phyloP scores from a whole-genome alignment of 2,888 invertebrate genomes.

The Lithophane ornitopus region DNA sequence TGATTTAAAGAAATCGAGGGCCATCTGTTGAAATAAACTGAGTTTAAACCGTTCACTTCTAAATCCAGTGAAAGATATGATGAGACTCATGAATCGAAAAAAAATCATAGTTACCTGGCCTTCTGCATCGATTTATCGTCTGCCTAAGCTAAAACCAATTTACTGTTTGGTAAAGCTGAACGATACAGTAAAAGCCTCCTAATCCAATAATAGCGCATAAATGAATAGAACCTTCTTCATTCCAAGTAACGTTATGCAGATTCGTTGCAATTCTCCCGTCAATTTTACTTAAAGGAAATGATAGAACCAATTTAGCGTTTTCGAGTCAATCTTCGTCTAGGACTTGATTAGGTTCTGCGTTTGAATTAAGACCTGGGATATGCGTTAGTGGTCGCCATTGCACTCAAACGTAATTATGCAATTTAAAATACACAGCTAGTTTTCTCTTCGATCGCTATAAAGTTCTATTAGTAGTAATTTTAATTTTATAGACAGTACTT shows the following conservation, averaged over 20 bases:
- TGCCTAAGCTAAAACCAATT: constrained; percentile 16
- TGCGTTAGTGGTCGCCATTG: constrained; percentile 43
- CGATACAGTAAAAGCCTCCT: constrained; percentile 14
- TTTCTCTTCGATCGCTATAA: constrained; percentile 20
- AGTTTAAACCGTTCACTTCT: background rate
- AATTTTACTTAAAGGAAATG: constrained; percentile 46
- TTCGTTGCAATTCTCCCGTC: constrained; percentile 39
- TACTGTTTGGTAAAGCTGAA: background rate
- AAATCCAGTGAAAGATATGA: background rate
- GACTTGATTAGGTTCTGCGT: constrained; percentile 46
- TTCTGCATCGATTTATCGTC: constrained; percentile 7
- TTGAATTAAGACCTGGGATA: constrained; percentile 39
- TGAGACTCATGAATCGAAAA: background rate
- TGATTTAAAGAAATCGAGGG: background rate
- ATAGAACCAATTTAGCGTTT: constrained; percentile 49
- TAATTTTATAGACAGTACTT: constrained; percentile 13
- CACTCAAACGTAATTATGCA: constrained; percentile 30
- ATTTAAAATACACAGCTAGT: constrained; percentile 31
- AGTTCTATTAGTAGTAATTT: constrained; percentile 1
- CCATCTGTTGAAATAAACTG: background rate
- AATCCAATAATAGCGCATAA: constrained; percentile 39
- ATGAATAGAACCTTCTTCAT: constrained; percentile 30
- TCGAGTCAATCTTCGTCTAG: constrained; percentile 54
- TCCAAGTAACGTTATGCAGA: constrained; percentile 23
- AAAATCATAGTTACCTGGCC: background rate